These are phyloP conservation scores for Progne subis DNA, from an alignment of 2,113 vertebrate genomes.

Conservation along the genomic window DNA sequence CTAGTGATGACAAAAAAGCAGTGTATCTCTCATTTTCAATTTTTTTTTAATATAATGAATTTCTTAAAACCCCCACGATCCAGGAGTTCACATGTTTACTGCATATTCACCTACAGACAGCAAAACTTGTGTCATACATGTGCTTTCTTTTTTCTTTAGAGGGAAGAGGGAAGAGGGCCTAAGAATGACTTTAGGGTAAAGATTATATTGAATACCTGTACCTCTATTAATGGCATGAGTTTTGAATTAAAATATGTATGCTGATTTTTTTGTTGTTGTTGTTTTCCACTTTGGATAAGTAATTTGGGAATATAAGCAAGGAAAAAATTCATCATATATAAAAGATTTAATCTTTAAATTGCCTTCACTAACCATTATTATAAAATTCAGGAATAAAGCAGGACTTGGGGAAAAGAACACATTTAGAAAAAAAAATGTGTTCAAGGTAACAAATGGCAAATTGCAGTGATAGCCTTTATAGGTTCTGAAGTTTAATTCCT, in stretches of 20 bases:
- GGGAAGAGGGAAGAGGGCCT: not conserved
- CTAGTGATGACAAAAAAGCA: not conserved
- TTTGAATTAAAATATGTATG: conserved; percentile 9
- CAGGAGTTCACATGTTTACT: not conserved
- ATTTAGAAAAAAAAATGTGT: not conserved
- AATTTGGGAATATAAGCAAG: not conserved
- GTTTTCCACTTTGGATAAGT: not conserved
- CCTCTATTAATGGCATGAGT: not conserved
- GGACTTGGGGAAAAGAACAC: not conserved
- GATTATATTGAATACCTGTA: not conserved
- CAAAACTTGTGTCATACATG: not conserved
- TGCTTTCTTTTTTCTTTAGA: not conserved
- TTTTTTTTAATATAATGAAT: not conserved
- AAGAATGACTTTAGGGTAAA: not conserved
- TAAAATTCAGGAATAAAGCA: not conserved
- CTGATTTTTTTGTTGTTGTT: not conserved
- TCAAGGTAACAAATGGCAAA: not conserved
- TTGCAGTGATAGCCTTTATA: not conserved
- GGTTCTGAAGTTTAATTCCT: not conserved
- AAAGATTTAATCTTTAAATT: not conserved
- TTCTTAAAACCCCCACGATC: not conserved
- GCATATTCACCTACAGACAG: not conserved
- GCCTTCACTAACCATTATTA: not conserved
- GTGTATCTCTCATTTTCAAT: not conserved
- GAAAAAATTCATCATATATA: not conserved